phyloP scores from a whole-genome alignment of 2,113 vertebrate genomes.

The Elephantulus edwardii region DNA sequence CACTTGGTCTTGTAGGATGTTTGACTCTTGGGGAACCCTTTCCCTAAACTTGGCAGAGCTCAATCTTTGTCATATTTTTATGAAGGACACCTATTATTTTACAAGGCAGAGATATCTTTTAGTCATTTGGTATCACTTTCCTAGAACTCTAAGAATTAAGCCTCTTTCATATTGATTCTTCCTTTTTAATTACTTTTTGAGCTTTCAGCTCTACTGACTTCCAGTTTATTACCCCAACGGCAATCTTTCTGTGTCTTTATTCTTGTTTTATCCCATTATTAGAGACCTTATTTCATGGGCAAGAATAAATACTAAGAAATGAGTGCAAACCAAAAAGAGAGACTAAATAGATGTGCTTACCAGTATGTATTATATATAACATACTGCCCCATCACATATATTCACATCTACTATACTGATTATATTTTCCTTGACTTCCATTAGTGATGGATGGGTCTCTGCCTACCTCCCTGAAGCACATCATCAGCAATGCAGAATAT shows the following conservation, averaged over 20 bases:
- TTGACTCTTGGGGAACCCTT: not conserved
- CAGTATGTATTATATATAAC: not conserved
- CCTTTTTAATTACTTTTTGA: not conserved
- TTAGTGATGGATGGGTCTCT: slow-evolving; percentile 97
- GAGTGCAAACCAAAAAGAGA: not conserved
- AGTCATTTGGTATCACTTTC: slow-evolving; percentile 23
- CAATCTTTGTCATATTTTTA: not conserved
- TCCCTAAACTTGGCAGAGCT: not conserved
- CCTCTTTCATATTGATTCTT: slow-evolving; percentile 26
- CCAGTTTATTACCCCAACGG: not conserved
- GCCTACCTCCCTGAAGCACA: slow-evolving; percentile 97
- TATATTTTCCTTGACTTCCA: slow-evolving; percentile 13
- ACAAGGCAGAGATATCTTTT: not conserved
- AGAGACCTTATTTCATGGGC: not conserved
- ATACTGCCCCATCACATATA: not conserved
- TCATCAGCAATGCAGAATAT: slow-evolving; percentile 98
- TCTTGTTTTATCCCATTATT: not conserved
- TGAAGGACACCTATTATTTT: not conserved
- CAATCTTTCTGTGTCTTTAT: not conserved
- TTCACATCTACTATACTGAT: not conserved
- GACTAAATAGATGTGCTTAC: not conserved
- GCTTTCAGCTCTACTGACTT: slow-evolving; percentile 8
- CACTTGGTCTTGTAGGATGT: not conserved
- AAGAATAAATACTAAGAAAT: slow-evolving; percentile 37
- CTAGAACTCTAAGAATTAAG: not conserved